Evolutionary conservation across 2,888 invertebrate species (phyloP), one percentile per base, ranked within the genome.

Genomic region (Ischnus inquisitorius): DNA sequence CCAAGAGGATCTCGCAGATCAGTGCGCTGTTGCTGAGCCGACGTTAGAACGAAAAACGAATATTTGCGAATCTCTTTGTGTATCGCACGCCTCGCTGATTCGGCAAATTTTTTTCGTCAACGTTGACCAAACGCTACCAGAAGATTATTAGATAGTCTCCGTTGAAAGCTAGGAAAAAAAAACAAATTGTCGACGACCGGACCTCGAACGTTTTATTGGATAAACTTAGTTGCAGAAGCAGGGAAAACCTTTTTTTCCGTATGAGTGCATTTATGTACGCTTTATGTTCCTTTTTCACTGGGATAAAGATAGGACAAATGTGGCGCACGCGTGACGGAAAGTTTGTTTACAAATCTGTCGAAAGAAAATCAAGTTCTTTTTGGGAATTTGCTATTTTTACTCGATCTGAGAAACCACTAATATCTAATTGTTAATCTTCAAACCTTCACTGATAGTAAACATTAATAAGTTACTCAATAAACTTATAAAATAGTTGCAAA

Each of bases 41-140:
- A 51, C 34, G 57, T 57, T 2, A 46, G 60, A 57, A 62, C n/a
- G 25, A 8, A 68, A 69, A 78, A 60, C 39, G 78, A 10, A 28
- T 69, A 78, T 78, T 78, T 78, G 68, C 68, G 57, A 60, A 43
- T 54, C 28, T 12, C 54, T 25, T 34, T 34, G 22, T 57, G 28
- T n/a, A 43, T 41, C 6, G 6, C 3, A 4, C 67, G n/a, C 19
- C 10, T 14, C 28, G 25, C 12, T 22, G 46, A 34, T 64, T 34
- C 62, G 39, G 57, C 12, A 14, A 48, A 48, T 25, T 80, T 74
- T 60, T 68, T 39, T 8, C 34, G 54, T 22, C 60, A 25, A 28
- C 71, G 19, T 25, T 39, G 69, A 71, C 19, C 54, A n/a, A 34
- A 39, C 34, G 25, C n/a, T 6, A 6, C n/a, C n/a, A 25, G 28